Percentiles rank a stretch among this genome's conserved stretches.
phyloP scores from a whole-genome alignment of 2,113 vertebrate species.

The Limnothrissa miodon region DNA sequence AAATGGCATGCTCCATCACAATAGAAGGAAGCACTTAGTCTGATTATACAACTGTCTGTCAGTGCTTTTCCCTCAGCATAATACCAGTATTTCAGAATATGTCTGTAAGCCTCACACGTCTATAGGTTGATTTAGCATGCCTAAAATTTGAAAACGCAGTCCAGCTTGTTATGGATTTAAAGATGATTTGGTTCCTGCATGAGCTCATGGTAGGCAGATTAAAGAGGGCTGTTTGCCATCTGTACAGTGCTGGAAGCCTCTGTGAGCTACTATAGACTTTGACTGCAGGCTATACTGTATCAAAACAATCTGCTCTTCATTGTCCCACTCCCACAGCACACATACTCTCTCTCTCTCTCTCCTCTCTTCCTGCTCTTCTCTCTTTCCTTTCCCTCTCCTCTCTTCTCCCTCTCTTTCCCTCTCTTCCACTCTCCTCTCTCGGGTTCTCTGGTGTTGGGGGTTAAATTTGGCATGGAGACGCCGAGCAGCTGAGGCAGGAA shows the following conservation, averaged over 20 bases:
- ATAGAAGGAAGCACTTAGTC: background rate
- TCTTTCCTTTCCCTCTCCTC: background rate
- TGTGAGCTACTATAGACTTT: background rate
- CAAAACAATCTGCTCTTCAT: background rate
- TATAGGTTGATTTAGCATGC: background rate
- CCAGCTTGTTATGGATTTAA: background rate
- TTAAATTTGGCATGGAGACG: background rate
- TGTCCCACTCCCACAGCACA: background rate
- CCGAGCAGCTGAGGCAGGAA: constrained; percentile 2
- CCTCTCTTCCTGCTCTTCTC: background rate
- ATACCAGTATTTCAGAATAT: background rate
- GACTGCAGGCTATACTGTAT: background rate
- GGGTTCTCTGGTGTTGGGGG: background rate
- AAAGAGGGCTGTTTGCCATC: background rate
- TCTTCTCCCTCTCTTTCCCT: too few relatives aligned
- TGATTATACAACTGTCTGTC: background rate
- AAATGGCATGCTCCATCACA: background rate
- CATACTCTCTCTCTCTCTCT: too few relatives aligned
- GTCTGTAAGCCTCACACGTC: background rate
- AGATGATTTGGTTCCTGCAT: background rate
- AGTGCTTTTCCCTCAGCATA: background rate
- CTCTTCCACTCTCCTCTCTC: background rate
- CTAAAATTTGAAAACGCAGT: background rate
- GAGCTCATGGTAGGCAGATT: constrained; percentile 9
- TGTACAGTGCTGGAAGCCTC: background rate